A percentile compares a stretch with the other conserved stretches of the same genome.
These are phyloP conservation scores for Schizopygopsis pylzovi DNA, from an alignment of 2,797 vertebrate genomes.

Conservation along the genomic window DNA sequence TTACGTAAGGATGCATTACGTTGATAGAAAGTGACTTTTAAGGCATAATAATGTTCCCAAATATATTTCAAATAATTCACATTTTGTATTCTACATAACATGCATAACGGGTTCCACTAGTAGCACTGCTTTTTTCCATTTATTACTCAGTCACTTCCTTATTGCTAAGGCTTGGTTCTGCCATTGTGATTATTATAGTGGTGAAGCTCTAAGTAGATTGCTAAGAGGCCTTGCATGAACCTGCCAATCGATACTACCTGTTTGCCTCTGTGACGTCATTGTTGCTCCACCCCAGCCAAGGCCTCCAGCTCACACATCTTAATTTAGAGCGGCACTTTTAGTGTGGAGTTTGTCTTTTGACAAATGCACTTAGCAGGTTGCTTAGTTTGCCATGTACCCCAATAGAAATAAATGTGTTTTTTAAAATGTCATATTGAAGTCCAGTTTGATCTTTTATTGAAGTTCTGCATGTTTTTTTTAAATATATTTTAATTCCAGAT, in stretches of 20 bases:
- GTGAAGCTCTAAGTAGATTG: slow-evolving; percentile 15
- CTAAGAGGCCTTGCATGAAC: slow-evolving; percentile 51
- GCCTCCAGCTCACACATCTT: background rate
- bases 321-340: background rate
- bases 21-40: too few relatives aligned
- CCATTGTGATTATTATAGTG: background rate
- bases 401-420: background rate
- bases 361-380: background rate
- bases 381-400: background rate
- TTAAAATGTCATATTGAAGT: background rate
- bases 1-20: background rate
- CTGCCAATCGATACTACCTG: background rate
- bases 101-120: background rate
- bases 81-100: too few relatives aligned
- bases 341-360: background rate
- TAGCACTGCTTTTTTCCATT: background rate
- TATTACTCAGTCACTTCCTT: background rate
- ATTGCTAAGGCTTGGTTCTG: background rate
- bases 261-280: slow-evolving; percentile 25
- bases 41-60: too few relatives aligned
- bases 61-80: too few relatives aligned
- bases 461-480: background rate
- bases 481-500: background rate
- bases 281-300: background rate
- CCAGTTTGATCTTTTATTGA: background rate